phyloP scores from a whole-genome alignment of 2,113 vertebrate genomes.

The Tapirus terrestris region DNA sequence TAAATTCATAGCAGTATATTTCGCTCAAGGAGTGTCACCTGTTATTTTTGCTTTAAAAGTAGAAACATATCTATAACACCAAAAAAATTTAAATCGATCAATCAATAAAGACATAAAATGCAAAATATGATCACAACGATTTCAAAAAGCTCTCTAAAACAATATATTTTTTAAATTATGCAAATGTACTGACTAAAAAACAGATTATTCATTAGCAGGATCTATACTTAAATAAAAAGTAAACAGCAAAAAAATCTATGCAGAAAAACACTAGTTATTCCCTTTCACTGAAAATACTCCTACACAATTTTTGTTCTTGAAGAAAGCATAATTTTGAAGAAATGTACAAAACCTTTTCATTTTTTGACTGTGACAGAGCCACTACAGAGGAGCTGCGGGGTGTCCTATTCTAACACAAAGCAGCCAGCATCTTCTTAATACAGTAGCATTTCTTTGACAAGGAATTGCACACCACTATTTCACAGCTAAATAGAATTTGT shows the following conservation, averaged over 20 bases:
- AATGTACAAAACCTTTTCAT: slow-evolving; percentile 85
- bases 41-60: slow-evolving; percentile 72
- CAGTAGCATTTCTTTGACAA: slow-evolving; percentile 86
- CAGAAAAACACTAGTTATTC: slow-evolving; percentile 81
- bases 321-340: slow-evolving; percentile 84
- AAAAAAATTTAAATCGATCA: slow-evolving; percentile 75
- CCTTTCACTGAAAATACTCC: slow-evolving; percentile 83
- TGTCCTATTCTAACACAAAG: slow-evolving; percentile 88
- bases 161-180: slow-evolving; percentile 68
- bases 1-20: slow-evolving; percentile 64
- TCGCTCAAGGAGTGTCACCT: slow-evolving; percentile 71
- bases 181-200: slow-evolving; percentile 83
- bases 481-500: slow-evolving; percentile 82
- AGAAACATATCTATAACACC: slow-evolving; percentile 59
- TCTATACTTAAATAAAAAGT: slow-evolving; percentile 84
- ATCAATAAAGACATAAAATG: slow-evolving; percentile 78
- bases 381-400: slow-evolving; percentile 86
- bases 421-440: slow-evolving; percentile 85
- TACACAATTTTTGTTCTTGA: slow-evolving; percentile 82
- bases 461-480: slow-evolving; percentile 86
- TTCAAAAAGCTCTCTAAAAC: slow-evolving; percentile 83
- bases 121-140: slow-evolving; percentile 79
- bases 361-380: slow-evolving; percentile 85
- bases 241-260: slow-evolving; percentile 85
- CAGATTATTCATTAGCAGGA: slow-evolving; percentile 85